These are phyloP conservation scores for Plagodis pulveraria DNA, from an alignment of 2,888 invertebrate genomes.

Conservation along the genomic window DNA sequence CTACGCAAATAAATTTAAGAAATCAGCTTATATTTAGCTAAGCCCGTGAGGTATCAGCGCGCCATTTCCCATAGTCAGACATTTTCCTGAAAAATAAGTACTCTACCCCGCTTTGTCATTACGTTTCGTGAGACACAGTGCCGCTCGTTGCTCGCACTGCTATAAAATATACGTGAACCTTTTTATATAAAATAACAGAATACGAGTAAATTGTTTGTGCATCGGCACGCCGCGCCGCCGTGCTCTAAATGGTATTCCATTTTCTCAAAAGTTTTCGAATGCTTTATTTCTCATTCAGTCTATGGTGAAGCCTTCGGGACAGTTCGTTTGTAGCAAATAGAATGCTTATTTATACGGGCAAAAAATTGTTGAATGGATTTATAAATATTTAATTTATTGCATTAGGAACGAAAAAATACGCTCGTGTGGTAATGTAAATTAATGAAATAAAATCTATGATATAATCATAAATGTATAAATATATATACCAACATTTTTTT, in stretches of 20 bases:
- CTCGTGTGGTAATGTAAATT: too few relatives aligned
- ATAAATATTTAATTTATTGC: constrained; percentile 16
- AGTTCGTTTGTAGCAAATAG: constrained; percentile 4
- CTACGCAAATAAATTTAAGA: constrained; percentile 41
- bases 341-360: constrained; percentile 16
- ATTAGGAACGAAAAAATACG: too few relatives aligned
- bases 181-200: constrained; percentile 10
- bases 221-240: constrained; percentile 12
- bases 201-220: constrained; percentile 18
- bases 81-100: too few relatives aligned
- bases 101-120: constrained; percentile 11
- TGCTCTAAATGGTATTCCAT: constrained; percentile 20
- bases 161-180: neutral
- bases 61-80: constrained; percentile 35
- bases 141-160: neutral
- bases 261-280: constrained; percentile 18
- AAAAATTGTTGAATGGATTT: constrained; percentile 21
- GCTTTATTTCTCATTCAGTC: constrained; percentile 15
- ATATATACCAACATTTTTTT: too few relatives aligned
- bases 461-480: too few relatives aligned
- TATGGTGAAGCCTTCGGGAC: constrained; percentile 3
- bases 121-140: constrained; percentile 3
- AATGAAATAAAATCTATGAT: too few relatives aligned
- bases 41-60: constrained; percentile 19
- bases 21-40: constrained; percentile 32